phyloP scores from a whole-genome alignment of 1,140 invertebrate species.

The Pseudomyrmex sp. region DNA sequence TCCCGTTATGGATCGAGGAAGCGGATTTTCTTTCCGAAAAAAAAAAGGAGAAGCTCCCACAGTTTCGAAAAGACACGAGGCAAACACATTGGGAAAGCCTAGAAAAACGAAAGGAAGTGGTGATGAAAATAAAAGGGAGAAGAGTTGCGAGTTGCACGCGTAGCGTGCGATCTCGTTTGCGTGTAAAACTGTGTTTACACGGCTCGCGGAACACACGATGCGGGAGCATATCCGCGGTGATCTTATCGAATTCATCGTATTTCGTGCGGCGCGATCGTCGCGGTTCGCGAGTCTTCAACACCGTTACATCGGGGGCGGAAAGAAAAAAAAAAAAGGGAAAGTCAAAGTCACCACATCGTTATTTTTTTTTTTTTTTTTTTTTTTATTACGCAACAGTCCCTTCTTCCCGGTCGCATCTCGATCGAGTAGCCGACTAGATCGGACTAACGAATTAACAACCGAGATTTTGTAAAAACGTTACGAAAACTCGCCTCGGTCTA shows the following conservation, averaged over 20 bases:
- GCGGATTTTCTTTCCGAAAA: neutral
- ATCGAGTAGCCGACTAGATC: neutral
- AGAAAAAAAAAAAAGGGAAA: slow-evolving; percentile 41
- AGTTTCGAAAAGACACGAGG: neutral
- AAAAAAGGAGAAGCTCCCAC: neutral
- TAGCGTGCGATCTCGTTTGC: slow-evolving; percentile 71
- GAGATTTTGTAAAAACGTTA: slow-evolving; percentile 25
- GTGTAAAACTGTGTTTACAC: slow-evolving; percentile 81
- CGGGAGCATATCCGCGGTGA: slow-evolving; percentile 66
- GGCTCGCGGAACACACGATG: slow-evolving; percentile 71
- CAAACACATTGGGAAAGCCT: slow-evolving; percentile 33
- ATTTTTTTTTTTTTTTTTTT: neutral
- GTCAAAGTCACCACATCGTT: slow-evolving; percentile 6
- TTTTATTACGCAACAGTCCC: neutral
- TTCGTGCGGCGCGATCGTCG: slow-evolving; percentile 56
- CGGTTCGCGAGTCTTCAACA: neutral
- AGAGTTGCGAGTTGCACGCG: slow-evolving; percentile 47
- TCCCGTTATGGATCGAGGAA: neutral
- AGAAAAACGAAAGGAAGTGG: slow-evolving; percentile 57
- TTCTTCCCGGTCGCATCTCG: neutral
- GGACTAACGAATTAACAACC: neutral
- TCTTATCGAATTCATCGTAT: slow-evolving; percentile 75
- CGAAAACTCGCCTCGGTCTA: neutral
- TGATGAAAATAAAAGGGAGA: slow-evolving; percentile 60
- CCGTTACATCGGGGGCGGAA: neutral